Base-by-base conservation (phyloP, 1,140 invertebrate genomes). In the Nylanderia fulva region DNA sequence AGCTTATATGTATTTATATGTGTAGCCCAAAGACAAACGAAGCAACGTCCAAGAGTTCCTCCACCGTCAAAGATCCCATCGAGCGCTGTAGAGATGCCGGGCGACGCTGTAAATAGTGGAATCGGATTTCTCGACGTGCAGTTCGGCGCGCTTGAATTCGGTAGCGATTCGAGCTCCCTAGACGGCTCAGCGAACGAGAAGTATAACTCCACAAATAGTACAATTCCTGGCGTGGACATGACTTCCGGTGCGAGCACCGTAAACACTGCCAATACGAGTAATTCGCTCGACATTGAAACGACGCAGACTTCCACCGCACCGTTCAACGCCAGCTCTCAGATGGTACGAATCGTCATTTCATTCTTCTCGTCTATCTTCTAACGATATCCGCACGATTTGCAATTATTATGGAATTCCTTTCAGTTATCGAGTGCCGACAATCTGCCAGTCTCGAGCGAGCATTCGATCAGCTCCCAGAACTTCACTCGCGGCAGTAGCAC, bases 81-180 rank as follows among this genome's bases (percentile, higher is more conserved):
- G 21, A 98, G 97, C 84, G 98, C 98, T 63, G 98, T 99, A 39
- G 98, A 99, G 94, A 99, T 99, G 98, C 98, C 97, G 0, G 98
- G 98, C 69, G 98, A 98, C 93, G 95, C 96, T 79, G 96, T 96
- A 36, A 96, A 96, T 79, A 96, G 96, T 87, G 95, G 95, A 85
- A 97, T 98, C 85, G 96, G 96, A 85, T 97, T 97, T 89, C 95
- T 99, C 66, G 98, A 99, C 95, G 98, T 99, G 66, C 98, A 99
- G 94, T 99, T 99, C 95, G 98, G 98, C 75, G 98, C 97, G 21
- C 95, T 99, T 86, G 98, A 99, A 91, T 98, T 98, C 92, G 97
- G 97, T 66, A 95, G 96, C 83, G 96, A 97, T 88, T 94, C 95
- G n/a, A 95, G 94, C 76, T 95, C 96, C 60, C 95, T 96, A 75